Conservation (phyloP, 2,888 invertebrate species). For the Cheilosia grossa region DNA sequence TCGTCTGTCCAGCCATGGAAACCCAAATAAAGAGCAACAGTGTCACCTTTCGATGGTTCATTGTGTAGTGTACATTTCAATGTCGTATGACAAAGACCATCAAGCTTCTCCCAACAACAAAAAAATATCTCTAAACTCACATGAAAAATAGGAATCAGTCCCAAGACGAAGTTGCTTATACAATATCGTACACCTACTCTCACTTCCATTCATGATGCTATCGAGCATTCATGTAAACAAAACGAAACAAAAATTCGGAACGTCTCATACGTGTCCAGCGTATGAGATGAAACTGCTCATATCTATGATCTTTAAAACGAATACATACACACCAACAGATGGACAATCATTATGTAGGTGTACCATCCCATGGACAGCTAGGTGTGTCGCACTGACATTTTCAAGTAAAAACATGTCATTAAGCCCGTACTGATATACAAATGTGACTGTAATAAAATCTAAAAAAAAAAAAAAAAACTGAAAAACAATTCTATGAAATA, state of each 20-base stretch:
- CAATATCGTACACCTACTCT: conserved; percentile 53
- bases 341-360: conserved; percentile 66
- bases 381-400: conserved; percentile 59
- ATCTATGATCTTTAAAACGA: conserved; percentile 61
- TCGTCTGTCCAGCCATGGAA: conserved; percentile 51
- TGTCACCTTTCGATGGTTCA: conserved; percentile 69
- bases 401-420: conserved; percentile 53
- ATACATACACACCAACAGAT: conserved; percentile 49
- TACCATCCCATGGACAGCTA: conserved; percentile 44
- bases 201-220: conserved; percentile 68
- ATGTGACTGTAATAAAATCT: conserved; percentile 16
- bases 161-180: conserved; percentile 59
- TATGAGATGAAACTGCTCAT: conserved; percentile 64
- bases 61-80: conserved; percentile 47
- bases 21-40: conserved; percentile 44
- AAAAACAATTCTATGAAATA: conserved; percentile 55
- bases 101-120: conserved; percentile 26
- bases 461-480: no score
- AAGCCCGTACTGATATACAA: conserved; percentile 35
- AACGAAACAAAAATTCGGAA: conserved; percentile 42
- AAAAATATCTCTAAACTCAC: conserved; percentile 7
- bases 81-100: conserved; percentile 64
- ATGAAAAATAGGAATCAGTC: conserved; percentile 60
- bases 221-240: conserved; percentile 51
- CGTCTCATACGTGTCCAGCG: conserved; percentile 74